A percentile compares a stretch with the other conserved stretches of the same genome.
phyloP scores from a whole-genome alignment of 2,888 invertebrate species.

The Chrysolina americana region DNA sequence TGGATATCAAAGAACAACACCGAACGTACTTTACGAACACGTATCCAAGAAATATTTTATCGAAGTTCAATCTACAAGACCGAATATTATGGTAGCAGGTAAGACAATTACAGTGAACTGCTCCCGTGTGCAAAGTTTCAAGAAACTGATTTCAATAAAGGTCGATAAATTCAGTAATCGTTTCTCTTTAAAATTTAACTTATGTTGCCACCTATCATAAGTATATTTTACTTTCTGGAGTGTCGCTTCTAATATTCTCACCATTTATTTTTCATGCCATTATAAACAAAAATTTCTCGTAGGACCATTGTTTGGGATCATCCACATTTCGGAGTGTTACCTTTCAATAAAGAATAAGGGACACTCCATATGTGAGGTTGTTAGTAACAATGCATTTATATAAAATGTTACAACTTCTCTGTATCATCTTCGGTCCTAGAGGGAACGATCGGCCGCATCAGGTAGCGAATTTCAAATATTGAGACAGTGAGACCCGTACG shows the following conservation, averaged over 20 bases:
- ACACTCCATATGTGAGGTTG: conserved; percentile 12
- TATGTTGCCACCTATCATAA: no score
- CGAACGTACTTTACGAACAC: conserved; percentile 9
- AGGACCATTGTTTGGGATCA: background rate
- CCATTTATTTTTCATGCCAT: background rate
- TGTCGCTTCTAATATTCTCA: background rate
- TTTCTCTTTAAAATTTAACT: no score
- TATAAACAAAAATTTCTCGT: background rate
- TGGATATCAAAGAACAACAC: conserved; percentile 7
- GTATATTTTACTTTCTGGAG: no score
- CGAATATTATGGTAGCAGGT: conserved; percentile 6
- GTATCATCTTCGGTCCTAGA: conserved; percentile 10
- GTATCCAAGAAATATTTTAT: background rate
- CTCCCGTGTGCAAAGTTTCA: background rate
- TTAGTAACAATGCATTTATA: conserved; percentile 8
- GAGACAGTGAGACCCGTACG: background rate
- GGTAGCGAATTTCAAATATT: background rate
- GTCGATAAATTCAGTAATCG: background rate
- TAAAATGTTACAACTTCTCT: background rate
- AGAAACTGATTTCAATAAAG: conserved; percentile 5
- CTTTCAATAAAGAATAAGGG: background rate
- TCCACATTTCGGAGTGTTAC: background rate
- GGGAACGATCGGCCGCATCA: background rate
- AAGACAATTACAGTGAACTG: background rate
- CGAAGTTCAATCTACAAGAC: background rate